Evolutionary conservation across 2,797 vertebrate species (phyloP).

Genomic region (Siniperca undulata): DNA sequence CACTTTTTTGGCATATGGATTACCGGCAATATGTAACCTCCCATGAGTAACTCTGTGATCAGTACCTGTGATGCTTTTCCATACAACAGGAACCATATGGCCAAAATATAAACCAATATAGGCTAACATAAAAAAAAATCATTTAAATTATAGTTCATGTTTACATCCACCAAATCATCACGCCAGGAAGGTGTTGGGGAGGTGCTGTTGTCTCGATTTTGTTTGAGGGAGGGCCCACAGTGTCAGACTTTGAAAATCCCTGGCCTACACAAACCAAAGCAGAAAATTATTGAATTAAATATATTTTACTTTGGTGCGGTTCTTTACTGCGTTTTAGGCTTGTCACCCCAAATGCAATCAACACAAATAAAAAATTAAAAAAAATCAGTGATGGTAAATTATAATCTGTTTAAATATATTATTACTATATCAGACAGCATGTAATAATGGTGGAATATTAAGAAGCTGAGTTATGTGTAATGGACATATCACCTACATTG

Average conservation of each 20-base stretch:
- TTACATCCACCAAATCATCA: background rate
- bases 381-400: background rate
- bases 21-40: background rate
- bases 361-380: background rate
- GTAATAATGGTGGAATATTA: background rate
- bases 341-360: background rate
- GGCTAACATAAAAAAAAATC: background rate
- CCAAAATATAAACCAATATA: too few relatives aligned
- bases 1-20: background rate
- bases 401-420: background rate
- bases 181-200: background rate
- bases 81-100: background rate
- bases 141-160: background rate
- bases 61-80: background rate
- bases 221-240: too few relatives aligned
- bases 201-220: background rate
- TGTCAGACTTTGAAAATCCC: background rate
- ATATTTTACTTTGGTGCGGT: background rate
- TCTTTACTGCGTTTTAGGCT: slow-evolving; percentile 4
- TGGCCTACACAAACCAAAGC: background rate
- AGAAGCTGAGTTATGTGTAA: too few relatives aligned
- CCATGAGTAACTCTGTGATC: background rate
- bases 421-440: background rate
- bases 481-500: too few relatives aligned
- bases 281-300: background rate